Conservation (phyloP, 2,113 vertebrate genomes). For the Heterocephalus glaber region DNA sequence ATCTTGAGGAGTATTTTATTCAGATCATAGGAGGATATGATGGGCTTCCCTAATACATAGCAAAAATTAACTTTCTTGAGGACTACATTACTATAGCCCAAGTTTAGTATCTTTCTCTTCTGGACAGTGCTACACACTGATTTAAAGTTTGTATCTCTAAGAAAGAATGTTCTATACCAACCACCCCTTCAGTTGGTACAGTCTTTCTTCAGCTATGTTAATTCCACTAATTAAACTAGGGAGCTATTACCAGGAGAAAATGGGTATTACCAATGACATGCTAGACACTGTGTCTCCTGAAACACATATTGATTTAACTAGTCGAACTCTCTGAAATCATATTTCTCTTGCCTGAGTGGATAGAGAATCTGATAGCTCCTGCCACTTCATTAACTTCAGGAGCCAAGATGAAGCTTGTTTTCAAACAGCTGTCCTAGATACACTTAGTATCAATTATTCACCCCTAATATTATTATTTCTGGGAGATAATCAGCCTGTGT, state of each 20-base stretch:
- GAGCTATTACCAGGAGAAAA: conserved; percentile 24
- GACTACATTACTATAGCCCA: not conserved
- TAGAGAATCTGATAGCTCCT: not conserved
- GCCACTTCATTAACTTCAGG: conserved; percentile 19
- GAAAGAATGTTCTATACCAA: not conserved
- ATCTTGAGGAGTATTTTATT: conserved; percentile 49
- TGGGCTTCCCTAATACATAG: not conserved
- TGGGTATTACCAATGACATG: not conserved
- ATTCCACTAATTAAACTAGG: conserved; percentile 29
- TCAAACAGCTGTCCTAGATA: not conserved
- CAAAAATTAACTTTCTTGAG: conserved; percentile 15
- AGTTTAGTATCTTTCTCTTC: not conserved
- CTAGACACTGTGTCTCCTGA: conserved; percentile 28
- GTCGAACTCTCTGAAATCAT: not conserved
- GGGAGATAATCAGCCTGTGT: not conserved
- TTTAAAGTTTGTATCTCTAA: not conserved
- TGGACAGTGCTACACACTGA: not conserved
- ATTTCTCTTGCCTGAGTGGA: not conserved
- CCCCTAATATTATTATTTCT: not conserved
- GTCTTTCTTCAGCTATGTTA: not conserved
- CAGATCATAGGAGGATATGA: not conserved
- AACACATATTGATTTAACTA: conserved; percentile 18
- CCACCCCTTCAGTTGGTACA: not conserved
- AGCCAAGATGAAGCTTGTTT: conserved; percentile 40
- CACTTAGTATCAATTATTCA: not conserved